Evolutionary conservation across 2,888 invertebrate genomes (phyloP).

Genomic region (Lithophane semibrunnea): DNA sequence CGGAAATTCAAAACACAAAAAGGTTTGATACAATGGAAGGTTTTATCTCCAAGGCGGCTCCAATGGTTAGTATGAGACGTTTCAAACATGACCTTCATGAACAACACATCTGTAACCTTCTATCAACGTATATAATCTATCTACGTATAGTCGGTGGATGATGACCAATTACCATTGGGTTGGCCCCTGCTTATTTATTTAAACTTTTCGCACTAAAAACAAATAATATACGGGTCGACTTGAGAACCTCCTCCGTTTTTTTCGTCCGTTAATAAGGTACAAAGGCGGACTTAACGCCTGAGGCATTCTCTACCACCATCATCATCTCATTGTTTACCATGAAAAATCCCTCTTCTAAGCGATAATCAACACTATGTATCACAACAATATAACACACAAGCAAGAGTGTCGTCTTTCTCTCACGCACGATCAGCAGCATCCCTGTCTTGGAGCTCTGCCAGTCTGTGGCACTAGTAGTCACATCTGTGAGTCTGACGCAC

Average conservation of each 20-base stretch:
- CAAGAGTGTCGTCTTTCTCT: slow-evolving; percentile 6
- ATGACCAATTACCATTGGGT: neutral
- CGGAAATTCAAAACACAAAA: neutral
- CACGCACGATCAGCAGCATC: slow-evolving; percentile 30
- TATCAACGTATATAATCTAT: neutral
- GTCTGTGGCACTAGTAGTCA: slow-evolving; percentile 24
- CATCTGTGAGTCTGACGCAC: slow-evolving; percentile 44
- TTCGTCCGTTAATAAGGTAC: too few relatives aligned
- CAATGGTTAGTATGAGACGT: neutral
- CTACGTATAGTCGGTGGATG: neutral
- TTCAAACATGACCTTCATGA: neutral
- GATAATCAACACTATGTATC: neutral
- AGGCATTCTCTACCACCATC: too few relatives aligned
- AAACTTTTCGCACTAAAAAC: too few relatives aligned
- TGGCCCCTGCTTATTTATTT: neutral
- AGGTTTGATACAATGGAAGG: neutral
- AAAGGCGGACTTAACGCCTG: too few relatives aligned
- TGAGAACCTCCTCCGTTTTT: too few relatives aligned
- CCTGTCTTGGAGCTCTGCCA: slow-evolving; percentile 45
- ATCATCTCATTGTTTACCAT: neutral
- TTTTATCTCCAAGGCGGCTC: neutral
- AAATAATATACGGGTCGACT: too few relatives aligned
- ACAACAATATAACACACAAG: neutral
- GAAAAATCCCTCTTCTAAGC: neutral
- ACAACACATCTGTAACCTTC: too few relatives aligned